Conservation (phyloP, 2,113 vertebrate species). For the Himantopus leucocephalus region DNA sequence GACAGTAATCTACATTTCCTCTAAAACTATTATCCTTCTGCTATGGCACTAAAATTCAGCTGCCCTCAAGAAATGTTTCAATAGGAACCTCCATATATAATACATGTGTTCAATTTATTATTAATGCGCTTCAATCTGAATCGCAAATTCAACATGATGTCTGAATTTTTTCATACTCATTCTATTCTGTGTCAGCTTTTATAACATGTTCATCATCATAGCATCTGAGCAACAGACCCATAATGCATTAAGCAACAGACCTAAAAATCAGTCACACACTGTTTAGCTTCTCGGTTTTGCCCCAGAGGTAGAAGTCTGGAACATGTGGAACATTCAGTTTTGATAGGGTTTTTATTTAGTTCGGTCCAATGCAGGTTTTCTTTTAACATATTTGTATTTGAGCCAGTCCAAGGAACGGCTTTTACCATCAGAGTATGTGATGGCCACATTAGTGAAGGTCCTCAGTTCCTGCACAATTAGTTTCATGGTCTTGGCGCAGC, state of each 20-base stretch:
- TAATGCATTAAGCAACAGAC: background rate
- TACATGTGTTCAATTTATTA: constrained; percentile 58
- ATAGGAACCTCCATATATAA: constrained; percentile 52
- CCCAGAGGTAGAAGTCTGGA: background rate
- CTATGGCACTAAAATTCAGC: constrained; percentile 25
- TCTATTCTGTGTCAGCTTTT: constrained; percentile 1
- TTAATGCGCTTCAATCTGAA: constrained; percentile 59
- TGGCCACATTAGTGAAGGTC: background rate
- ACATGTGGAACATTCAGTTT: background rate
- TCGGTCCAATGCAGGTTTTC: background rate
- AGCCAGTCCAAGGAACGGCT: background rate
- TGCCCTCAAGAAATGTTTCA: constrained; percentile 45
- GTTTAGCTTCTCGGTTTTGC: background rate
- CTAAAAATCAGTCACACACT: background rate
- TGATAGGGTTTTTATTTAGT: background rate
- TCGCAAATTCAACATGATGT: constrained; percentile 42
- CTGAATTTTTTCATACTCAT: constrained; percentile 14
- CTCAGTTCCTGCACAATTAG: background rate
- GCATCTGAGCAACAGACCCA: background rate
- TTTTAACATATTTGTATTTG: background rate
- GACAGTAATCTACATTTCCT: constrained; percentile 41
- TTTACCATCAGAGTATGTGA: background rate
- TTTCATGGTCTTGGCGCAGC: background rate
- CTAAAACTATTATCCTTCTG: constrained; percentile 32
- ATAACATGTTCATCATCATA: background rate